Base-by-base conservation (phyloP, 1,140 invertebrate genomes). In the Aphaenogaster floridana region DNA sequence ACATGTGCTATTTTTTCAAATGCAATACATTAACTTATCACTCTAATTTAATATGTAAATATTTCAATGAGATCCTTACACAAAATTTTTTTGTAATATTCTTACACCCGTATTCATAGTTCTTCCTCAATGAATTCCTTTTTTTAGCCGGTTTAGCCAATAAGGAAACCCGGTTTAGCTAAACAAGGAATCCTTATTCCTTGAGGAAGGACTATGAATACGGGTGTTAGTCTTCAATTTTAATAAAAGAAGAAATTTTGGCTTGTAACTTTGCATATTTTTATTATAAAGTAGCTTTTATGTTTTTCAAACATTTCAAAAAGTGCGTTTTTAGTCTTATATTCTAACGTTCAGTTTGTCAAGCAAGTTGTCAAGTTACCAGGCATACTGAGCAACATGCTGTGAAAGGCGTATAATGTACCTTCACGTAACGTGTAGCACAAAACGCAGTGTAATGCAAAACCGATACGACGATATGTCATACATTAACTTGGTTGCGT, bases 341-440 rank as follows among this genome's bases (percentile, higher is more conserved):
- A 39, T 66, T 13, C 6, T 66, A n/a, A 34, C 63, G 36, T 45
- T 9, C 9, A 74, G 34, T 52, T 72, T 52, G 9, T 52, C 66
- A 17, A 21, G 54, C 39, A 21, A 21, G 54, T 69, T 69, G n/a
- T 45, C 66, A 66, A 66, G 64, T 66, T 69, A 69, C 66, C n/a
- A 17, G 11, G 28, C 0, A 3, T 17, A 50, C 21, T 5, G 34
- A 74, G 28, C 34, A 36, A 39, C 6, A 59, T 5, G n/a, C 6
- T 42, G 28, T 3, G 15, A 45, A 45, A 61, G n/a, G 45, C 15
- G n/a, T 34, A 34, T 28, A 61, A 34, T 11, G 39, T 17, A 45
- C 28, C 28, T 28, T 0, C 7, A 42, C 15, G 28, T 42, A 77
- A 34, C 8, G 42, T 28, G n/a, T 15, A 63, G 21, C 28, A 63